Evolutionary conservation across 2,113 vertebrate genomes (phyloP), one percentile per base, ranked within the genome.

Genomic region (Istiophorus platypterus): DNA sequence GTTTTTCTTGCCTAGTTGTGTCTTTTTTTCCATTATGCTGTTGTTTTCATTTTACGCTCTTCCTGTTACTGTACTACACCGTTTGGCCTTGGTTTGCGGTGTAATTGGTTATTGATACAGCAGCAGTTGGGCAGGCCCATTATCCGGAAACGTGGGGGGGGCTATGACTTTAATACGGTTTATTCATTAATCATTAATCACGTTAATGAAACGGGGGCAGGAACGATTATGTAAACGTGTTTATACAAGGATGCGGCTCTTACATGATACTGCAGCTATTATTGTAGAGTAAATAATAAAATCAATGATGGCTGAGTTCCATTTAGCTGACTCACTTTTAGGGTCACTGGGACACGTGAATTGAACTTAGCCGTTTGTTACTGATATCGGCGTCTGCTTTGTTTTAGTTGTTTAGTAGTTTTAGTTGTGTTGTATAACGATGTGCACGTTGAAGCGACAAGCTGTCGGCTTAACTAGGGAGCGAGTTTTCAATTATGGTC

Each of bases 61-160:
- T 80, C 14, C 18, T 76, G 14, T 82, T 22, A 75, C 47, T 65
- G 64, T 80, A 20, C 31, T 81, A n/a, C 73, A 12, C 58, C 89
- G 75, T 82, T 70, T 57, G 76, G 87, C 84, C 82, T 81, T 31
- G 85, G 79, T 84, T 89, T 54, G 49, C 74, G 69, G 42, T 81
- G 24, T 78, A 29, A 57, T 49, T 4, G 64, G 29, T 71, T 78
- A 54, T 64, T 22, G 56, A 69, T 80, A 52, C 85, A 91, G 86
- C 92, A 88, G 89, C 84, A 85, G 82, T 22, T 49, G 72, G 72
- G 56, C 71, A 49, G 54, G 49, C 41, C 59, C 39, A 5, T 69
- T 71, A 72, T 37, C 10, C 51, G 26, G 4, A 18, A 0, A 66
- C 52, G n/a, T n/a, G 56, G 26, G 65, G 34, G 59, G 70, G 58